Evolutionary conservation across 2,888 invertebrate species (phyloP), one percentile per base, ranked within the genome.

Genomic region (Thera britannica): DNA sequence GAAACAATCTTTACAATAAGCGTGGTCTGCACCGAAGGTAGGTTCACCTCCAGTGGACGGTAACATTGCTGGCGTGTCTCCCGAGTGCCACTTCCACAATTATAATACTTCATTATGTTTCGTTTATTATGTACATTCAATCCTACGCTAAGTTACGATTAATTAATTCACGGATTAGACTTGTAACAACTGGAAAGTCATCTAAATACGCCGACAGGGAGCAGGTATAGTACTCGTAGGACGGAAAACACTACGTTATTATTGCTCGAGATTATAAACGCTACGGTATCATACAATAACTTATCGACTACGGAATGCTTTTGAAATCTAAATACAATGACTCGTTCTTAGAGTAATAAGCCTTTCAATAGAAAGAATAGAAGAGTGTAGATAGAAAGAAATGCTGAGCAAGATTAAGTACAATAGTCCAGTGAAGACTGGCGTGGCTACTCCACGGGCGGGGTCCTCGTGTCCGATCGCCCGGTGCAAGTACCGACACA

Each of bases 321-420:
- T 57, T 56, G 7, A 67, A 72, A 64, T 66, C 41, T 62, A 62
- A 62, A 62, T 60, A 67, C 68, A 72, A 67, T 68, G 61, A 72
- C 68, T 72, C 41, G 55, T 62, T 57, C 59, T 48, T 61, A 63
- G 51, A 54, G 58, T 12, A 62, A 65, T 36, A 23, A 57, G 36
- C 12, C 34, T 69, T 64, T 54, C 59, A 54, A 61, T 58, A 54
- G 52, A 58, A 54, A 68, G 36, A 52, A 61, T 61, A 64, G 41
- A 52, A 52, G 61, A 48, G 11, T 58, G 46, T 58, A 63, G 63
- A 65, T 38, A 57, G 51, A 54, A 8, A 48, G 44, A 62, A 52
- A 64, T 36, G 65, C 70, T 73, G 75, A 74, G 73, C 74, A 73
- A 73, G 58, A 63, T 71, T 71, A 74, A 72, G 72, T 72, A 73